These are phyloP conservation scores for Antheraea mylitta DNA, from an alignment of 1,140 invertebrate genomes.

Conservation along the genomic window DNA sequence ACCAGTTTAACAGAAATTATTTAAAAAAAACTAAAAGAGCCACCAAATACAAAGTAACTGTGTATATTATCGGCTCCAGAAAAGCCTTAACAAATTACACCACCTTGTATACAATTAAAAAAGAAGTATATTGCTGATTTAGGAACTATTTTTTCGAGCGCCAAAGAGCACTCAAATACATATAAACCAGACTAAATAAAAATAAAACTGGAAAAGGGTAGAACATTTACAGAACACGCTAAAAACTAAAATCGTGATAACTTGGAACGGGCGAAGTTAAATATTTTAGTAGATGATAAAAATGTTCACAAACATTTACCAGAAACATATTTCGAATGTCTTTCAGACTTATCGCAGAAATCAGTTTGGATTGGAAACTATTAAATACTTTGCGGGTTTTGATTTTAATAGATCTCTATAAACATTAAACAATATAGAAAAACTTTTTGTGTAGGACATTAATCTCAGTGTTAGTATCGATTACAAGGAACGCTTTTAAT, in stretches of 20 bases:
- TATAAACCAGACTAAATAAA: conserved; percentile 1
- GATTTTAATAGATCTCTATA: not conserved
- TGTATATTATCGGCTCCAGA: not conserved
- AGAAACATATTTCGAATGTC: too few species aligned
- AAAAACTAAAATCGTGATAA: conserved; percentile 64
- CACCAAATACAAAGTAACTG: not conserved
- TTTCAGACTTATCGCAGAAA: too few species aligned
- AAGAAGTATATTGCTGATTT: not conserved
- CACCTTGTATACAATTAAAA: not conserved
- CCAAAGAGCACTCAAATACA: not conserved
- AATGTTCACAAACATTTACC: not conserved
- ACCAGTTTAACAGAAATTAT: not conserved
- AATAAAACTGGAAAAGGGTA: not conserved
- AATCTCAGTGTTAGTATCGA: not conserved
- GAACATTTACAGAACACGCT: not conserved
- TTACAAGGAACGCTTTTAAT: conserved; percentile 4
- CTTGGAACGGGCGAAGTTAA: conserved; percentile 59
- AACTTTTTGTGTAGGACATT: not conserved
- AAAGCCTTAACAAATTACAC: not conserved
- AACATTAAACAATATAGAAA: not conserved
- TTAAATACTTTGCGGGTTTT: too few species aligned
- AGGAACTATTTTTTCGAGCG: not conserved
- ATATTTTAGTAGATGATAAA: conserved; percentile 47
- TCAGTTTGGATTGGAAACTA: too few species aligned
- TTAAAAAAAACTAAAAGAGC: not conserved